Percentiles rank a stretch among this genome's conserved stretches.
These are phyloP conservation scores for Bruchidius siliquastri DNA, from an alignment of 2,888 invertebrate species.

Conservation along the genomic window DNA sequence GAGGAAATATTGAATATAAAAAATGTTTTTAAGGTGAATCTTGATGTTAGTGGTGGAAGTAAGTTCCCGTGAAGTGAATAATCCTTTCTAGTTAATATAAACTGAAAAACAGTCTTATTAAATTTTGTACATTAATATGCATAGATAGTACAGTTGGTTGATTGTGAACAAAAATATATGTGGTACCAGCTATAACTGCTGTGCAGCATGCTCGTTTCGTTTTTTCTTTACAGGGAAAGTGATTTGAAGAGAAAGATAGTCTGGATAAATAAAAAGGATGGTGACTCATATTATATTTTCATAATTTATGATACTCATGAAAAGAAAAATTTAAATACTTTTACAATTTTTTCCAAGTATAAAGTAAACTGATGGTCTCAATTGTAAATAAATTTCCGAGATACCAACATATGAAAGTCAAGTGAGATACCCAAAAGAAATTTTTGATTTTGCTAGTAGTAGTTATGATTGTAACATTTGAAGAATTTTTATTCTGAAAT, in stretches of 20 bases:
- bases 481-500: no score
- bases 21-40: neutral
- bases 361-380: no score
- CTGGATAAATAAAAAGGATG: no score
- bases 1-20: neutral
- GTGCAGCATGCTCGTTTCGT: conserved; percentile 15
- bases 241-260: neutral
- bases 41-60: neutral
- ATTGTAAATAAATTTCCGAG: no score
- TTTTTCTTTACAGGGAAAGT: neutral
- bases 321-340: no score
- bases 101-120: conserved; percentile 34
- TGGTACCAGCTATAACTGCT: conserved; percentile 23
- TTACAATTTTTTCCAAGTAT: no score
- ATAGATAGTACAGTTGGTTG: conserved; percentile 11
- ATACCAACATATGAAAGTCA: no score
- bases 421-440: no score
- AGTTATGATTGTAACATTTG: no score
- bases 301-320: no score
- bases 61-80: neutral
- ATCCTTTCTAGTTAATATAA: conserved; percentile 14
- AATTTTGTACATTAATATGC: conserved; percentile 25
- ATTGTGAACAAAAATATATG: conserved; percentile 20
- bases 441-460: no score
- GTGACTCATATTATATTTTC: no score